Percentiles rank a stretch among this genome's conserved stretches.
Evolutionary conservation across 2,888 invertebrate genomes (phyloP).

Genomic region (Troides oblongomaculatus): DNA sequence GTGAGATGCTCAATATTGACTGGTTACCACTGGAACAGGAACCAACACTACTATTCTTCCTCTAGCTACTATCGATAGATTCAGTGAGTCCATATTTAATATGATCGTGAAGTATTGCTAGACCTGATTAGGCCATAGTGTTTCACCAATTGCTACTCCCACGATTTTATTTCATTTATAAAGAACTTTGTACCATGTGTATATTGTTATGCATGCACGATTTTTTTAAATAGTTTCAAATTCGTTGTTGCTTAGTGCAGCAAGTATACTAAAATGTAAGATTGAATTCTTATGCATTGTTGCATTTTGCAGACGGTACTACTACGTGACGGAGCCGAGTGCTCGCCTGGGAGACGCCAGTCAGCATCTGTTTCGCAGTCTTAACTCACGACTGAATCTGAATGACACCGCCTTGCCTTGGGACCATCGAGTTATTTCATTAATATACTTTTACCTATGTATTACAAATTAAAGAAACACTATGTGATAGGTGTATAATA

Average conservation of each 20-base stretch:
- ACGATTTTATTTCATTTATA: no score
- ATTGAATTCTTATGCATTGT: conserved; percentile 76
- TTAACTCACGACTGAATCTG: conserved; percentile 53
- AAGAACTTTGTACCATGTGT: no score
- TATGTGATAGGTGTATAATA: no score
- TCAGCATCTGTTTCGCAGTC: conserved; percentile 70
- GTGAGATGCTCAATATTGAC: no score
- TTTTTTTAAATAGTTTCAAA: conserved; percentile 14
- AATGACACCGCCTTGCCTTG: conserved; percentile 34
- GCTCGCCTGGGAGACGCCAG: conserved; percentile 70
- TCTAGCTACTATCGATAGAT: no score
- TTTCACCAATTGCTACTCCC: no score
- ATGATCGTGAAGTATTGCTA: no score
- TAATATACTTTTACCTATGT: conserved; percentile 25
- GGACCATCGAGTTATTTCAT: conserved; percentile 39
- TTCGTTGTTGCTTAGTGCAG: conserved; percentile 18
- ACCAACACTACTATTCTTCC: no score
- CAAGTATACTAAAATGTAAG: conserved; percentile 49
- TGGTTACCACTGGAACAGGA: no score
- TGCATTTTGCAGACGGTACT: conserved; percentile 73
- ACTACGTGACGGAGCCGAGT: conserved; percentile 64
- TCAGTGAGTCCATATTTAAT: no score
- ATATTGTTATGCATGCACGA: background rate
- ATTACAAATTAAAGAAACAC: background rate
- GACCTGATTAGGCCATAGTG: no score